phyloP scores from a whole-genome alignment of 2,888 invertebrate species.

The Ceriagrion tenellum region DNA sequence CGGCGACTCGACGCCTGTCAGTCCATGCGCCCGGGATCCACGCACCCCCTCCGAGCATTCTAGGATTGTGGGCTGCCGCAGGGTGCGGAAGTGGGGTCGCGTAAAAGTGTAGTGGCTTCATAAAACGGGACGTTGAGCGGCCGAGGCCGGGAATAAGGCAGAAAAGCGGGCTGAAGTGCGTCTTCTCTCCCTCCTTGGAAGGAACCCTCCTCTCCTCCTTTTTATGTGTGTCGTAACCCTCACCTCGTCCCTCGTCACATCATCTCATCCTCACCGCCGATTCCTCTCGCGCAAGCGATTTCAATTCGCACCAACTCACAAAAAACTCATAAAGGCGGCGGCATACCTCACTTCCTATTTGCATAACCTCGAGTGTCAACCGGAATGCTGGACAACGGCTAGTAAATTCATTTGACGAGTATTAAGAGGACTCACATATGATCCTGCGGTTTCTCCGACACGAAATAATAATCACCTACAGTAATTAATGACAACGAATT shows the following conservation, averaged over 20 bases:
- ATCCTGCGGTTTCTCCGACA: neutral
- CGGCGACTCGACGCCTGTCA: neutral
- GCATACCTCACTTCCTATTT: neutral
- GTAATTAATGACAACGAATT: neutral
- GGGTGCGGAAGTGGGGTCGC: conserved; percentile 38
- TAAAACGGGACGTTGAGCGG: conserved; percentile 29
- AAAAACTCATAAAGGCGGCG: neutral
- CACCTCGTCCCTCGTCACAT: neutral
- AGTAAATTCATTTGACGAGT: neutral
- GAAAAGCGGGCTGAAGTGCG: neutral
- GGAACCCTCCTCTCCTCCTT: neutral
- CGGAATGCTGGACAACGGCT: neutral
- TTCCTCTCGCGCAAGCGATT: neutral
- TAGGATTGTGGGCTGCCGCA: conserved; percentile 58
- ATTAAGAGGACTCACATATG: neutral
- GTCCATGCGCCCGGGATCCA: conserved; percentile 19
- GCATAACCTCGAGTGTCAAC: conserved; percentile 9
- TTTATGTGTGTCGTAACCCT: neutral
- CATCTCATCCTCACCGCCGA: neutral
- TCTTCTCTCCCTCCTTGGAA: neutral
- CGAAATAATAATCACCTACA: neutral
- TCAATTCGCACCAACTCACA: conserved; percentile 5
- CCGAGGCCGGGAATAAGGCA: neutral
- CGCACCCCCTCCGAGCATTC: conserved; percentile 38
- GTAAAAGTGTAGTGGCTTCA: neutral